phyloP scores from a whole-genome alignment of 2,113 vertebrate genomes.

The Cyanoramphus novaezelandiae region DNA sequence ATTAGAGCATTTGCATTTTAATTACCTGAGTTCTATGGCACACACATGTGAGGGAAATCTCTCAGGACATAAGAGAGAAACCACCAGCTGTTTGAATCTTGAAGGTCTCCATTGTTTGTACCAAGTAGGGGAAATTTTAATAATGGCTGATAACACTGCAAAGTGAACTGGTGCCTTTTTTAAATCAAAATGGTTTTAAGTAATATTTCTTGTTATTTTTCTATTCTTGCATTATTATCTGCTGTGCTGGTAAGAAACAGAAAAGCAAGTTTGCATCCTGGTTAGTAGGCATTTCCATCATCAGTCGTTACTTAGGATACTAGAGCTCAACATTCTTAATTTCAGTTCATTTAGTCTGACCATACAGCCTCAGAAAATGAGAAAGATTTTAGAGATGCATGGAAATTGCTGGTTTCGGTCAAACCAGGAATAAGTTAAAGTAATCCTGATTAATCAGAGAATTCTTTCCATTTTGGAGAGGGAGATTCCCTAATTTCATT shows the following conservation, averaged over 20 bases:
- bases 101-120: not conserved
- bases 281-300: not conserved
- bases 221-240: not conserved
- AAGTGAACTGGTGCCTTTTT: not conserved
- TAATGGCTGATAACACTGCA: not conserved
- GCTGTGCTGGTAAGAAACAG: not conserved
- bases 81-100: not conserved
- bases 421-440: rapidly evolving
- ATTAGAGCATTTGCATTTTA: not conserved
- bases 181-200: not conserved
- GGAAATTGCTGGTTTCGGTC: not conserved
- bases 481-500: not conserved
- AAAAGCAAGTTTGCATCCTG: not conserved
- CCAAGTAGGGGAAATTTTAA: not conserved
- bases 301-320: not conserved
- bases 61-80: not conserved
- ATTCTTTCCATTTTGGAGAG: not conserved
- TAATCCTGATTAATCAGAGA: not conserved
- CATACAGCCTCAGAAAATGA: not conserved
- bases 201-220: not conserved
- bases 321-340: not conserved
- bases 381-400: not conserved
- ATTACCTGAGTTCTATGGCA: not conserved
- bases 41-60: rapidly evolving
- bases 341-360: not conserved